Base-by-base conservation (phyloP, 2,797 vertebrate genomes). In the Esox lucius region DNA sequence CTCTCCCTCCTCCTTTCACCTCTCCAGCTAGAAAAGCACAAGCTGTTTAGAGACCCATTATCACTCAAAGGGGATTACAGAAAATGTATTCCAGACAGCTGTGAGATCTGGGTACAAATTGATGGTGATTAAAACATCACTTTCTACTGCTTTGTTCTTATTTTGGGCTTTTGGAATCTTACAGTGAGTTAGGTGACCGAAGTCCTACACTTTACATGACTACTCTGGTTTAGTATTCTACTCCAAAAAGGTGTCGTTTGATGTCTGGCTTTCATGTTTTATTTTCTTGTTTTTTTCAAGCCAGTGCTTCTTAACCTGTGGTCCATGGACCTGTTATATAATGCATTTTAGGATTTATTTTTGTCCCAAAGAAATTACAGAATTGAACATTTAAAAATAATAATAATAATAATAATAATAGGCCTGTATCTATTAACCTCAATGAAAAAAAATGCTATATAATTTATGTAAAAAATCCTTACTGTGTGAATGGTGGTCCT, bases 11-110 rank as follows among this genome's bases (percentile, higher is more conserved):
- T 15, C 35, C 35, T 13, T 15, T 13, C 35, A 35, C 35, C 35
- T 68, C n/a, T 68, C 66, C 66, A 68, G 35, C 66, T 42, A 39
- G 35, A 68, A 68, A 68, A 24, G 66, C 66, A 68, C 66, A 46
- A 24, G 35, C 66, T 46, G 66, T 42, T 42, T 46, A 35, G 26
- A 68, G 35, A 68, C 39, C 66, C 19, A 68, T 46, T 68, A 68
- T 22, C 66, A 24, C 66, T 68, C 42, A 39, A 42, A 68, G 66
- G 42, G 66, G 33, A 68, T 68, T 68, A 68, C 66, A 68, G 19
- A 35, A n/a, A 68, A 68, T 42, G 12, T 19, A 68, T 39, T 68
- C 66, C 35, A 39, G 35, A 68, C n/a, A 22, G 42, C 66, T 22
- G 22, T 61, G 17, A 26, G 22, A 61, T 61, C 19, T 68, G 66